A percentile compares a stretch with the other conserved stretches of the same genome.
Conservation (phyloP, 2,888 invertebrate species). For the Tolmerus cingulatus region DNA sequence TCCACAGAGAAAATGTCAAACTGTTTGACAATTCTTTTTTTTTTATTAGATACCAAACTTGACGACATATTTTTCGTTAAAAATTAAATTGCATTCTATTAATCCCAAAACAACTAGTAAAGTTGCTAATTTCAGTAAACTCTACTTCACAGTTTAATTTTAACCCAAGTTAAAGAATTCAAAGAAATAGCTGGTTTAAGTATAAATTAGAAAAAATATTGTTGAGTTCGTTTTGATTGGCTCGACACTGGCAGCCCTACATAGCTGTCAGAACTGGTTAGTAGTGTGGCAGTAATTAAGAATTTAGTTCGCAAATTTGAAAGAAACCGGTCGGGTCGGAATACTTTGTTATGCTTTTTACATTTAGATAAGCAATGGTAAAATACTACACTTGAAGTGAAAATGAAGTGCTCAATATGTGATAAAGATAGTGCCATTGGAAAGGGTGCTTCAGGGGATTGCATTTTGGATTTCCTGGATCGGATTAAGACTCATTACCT, state of each 20-base stretch:
- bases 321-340: background rate
- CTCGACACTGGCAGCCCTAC: background rate
- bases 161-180: background rate
- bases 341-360: background rate
- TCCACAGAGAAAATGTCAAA: background rate
- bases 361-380: background rate
- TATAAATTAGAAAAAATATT: background rate
- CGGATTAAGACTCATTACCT: constrained; percentile 55
- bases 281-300: background rate
- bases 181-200: background rate
- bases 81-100: background rate
- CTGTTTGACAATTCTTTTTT: background rate
- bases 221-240: background rate
- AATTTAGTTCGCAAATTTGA: too few relatives aligned
- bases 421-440: background rate
- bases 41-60: background rate
- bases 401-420: constrained; percentile 19
- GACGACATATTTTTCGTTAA: background rate
- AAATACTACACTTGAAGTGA: background rate
- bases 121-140: background rate
- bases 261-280: too few relatives aligned
- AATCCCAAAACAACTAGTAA: background rate
- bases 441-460: constrained; percentile 43
- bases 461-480: constrained; percentile 49
- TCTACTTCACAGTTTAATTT: background rate